Base-by-base conservation (phyloP, 2,888 invertebrate species). In the Agrochola lota region DNA sequence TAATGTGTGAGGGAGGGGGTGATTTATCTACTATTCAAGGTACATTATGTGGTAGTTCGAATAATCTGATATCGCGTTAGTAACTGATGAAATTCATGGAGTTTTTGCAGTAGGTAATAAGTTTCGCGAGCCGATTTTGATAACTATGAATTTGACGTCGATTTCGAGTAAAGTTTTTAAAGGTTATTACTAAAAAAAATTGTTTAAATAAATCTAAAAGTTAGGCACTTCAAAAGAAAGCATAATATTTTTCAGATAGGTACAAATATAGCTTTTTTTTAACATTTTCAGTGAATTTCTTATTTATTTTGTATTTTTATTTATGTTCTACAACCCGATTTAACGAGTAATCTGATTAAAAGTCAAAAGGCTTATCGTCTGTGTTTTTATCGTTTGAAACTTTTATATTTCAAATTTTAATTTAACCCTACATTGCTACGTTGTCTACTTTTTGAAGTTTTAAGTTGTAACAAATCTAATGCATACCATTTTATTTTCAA, bases 11-110 rank as follows among this genome's bases (percentile, higher is more conserved):
- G 82, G 85, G 90, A 70, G 77, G 88, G 86, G 77, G 90, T 93
- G 93, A 94, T 94, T 93, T 94, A 94, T 94, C 88, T 91, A 92
- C 91, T 90, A 91, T 92, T 91, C 91, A 91, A 90, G 90, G 91
- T 92, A 91, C 86, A 91, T 91, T 91, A 92, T 90, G 88, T 89
- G 89, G 89, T 91, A 90, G 89, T 91, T 89, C 85, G 87, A 89
- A 91, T 92, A 90, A 92, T 92, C 92, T 91, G 92, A 92, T 93
- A 90, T 80, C 83, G 74, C 84, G 85, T 89, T 82, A 84, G 76
- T 86, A 60, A 59, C 78, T 79, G 84, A 87, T 87, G 78, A 80
- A 87, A 89, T 89, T 87, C 88, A 88, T 90, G 57, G 78, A 82
- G 77, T 74, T 80, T 77, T 73, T 78, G 49, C 52, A 69, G 71